Percentiles rank a stretch among this genome's conserved stretches.
Conservation (phyloP, 1,140 invertebrate species). For the Cryptotermes secundus region DNA sequence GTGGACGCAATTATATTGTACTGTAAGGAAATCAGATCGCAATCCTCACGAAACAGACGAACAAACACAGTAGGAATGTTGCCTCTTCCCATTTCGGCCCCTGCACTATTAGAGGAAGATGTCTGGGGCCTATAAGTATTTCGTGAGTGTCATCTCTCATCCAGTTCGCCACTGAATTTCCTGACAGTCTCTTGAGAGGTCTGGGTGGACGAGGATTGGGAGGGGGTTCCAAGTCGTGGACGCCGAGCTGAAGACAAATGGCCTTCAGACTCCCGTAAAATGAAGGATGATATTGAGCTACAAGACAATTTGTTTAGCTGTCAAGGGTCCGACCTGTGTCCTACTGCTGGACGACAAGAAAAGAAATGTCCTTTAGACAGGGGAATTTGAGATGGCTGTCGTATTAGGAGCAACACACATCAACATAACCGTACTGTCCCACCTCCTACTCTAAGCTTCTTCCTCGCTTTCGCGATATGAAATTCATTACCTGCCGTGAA, state of each 20-base stretch:
- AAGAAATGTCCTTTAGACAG: slow-evolving; percentile 5
- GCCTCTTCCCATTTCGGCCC: too few species aligned
- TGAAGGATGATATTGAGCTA: slow-evolving; percentile 19
- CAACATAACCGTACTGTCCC: neutral
- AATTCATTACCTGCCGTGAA: neutral
- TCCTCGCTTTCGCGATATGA: neutral
- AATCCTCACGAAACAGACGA: too few species aligned
- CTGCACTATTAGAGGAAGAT: too few species aligned
- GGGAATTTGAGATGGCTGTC: slow-evolving; percentile 10
- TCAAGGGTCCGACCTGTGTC: slow-evolving; percentile 7
- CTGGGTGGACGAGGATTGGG: too few species aligned
- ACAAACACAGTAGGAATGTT: too few species aligned
- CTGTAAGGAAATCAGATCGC: too few species aligned
- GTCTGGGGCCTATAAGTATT: too few species aligned
- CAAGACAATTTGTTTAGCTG: slow-evolving; percentile 19
- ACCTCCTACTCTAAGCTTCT: neutral
- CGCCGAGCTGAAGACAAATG: neutral
- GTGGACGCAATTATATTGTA: too few species aligned
- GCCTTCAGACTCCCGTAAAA: neutral
- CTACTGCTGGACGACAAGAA: slow-evolving; percentile 9
- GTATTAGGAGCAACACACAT: slow-evolving; percentile 5
- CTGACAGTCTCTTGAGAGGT: neutral
- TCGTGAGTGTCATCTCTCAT: neutral
- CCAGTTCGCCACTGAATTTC: neutral
- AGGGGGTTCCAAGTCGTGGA: neutral